Percentiles rank a stretch among this genome's conserved stretches.
Evolutionary conservation across 2,113 vertebrate species (phyloP).

Genomic region (Thinocorus orbignyianus): DNA sequence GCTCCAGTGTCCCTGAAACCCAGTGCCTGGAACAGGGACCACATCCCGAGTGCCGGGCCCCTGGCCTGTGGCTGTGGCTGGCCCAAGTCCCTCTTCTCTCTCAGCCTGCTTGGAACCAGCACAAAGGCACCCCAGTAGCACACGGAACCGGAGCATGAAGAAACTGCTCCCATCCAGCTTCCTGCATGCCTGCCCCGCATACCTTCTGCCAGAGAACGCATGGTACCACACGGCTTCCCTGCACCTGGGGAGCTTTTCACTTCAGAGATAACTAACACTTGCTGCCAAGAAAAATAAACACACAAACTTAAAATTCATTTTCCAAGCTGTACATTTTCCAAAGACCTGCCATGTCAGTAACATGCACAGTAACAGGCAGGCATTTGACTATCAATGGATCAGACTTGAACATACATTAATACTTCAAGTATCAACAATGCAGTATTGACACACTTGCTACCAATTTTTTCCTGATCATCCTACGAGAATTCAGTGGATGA

Average conservation of each 20-base stretch:
- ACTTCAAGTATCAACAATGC: background rate
- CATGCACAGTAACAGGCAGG: background rate
- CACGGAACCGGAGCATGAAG: background rate
- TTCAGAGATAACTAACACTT: constrained; percentile 12
- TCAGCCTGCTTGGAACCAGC: background rate
- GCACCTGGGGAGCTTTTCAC: constrained; percentile 9
- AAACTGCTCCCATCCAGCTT: background rate
- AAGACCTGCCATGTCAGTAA: constrained; percentile 3
- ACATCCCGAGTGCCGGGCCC: background rate
- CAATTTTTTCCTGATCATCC: background rate
- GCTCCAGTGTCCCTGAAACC: background rate
- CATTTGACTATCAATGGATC: background rate
- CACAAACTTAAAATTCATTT: constrained; percentile 11
- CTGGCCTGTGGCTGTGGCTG: background rate
- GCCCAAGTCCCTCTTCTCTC: background rate
- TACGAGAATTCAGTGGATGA: background rate
- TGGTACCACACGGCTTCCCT: background rate
- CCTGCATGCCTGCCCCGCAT: background rate
- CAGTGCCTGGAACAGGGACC: background rate
- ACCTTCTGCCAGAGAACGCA: constrained; percentile 8
- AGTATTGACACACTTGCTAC: background rate
- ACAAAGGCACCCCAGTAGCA: background rate
- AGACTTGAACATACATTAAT: background rate
- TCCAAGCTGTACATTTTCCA: background rate
- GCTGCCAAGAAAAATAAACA: constrained; percentile 36